Evolutionary conservation across 2,797 vertebrate genomes (phyloP).

Genomic region (Gastrophryne carolinensis): DNA sequence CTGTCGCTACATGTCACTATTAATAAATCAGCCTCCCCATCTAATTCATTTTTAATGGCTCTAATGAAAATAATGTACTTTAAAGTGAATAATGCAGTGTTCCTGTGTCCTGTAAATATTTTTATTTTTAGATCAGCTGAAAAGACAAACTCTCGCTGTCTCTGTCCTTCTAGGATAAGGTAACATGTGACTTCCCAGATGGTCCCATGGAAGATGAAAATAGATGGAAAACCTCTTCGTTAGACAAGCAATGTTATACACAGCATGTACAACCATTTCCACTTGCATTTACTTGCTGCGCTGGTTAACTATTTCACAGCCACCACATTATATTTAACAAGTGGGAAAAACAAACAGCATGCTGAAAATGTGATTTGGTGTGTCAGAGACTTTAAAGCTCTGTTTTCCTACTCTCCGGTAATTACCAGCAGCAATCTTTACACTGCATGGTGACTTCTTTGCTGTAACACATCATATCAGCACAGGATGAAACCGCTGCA

Average conservation of each 20-base stretch:
- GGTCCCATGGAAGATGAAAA: too few relatives aligned
- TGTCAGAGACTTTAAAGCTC: not conserved
- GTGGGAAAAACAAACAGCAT: not conserved
- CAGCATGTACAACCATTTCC: not conserved
- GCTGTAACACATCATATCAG: not conserved
- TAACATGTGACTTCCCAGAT: too few relatives aligned
- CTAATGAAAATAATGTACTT: too few relatives aligned
- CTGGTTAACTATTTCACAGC: not conserved
- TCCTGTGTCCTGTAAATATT: too few relatives aligned
- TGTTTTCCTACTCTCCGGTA: not conserved
- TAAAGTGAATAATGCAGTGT: too few relatives aligned
- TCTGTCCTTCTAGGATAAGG: too few relatives aligned
- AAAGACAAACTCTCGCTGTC: too few relatives aligned
- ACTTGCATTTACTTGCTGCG: not conserved
- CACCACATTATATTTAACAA: not conserved
- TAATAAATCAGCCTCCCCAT: too few relatives aligned
- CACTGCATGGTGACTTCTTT: not conserved
- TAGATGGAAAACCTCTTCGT: not conserved
- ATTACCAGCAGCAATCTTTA: not conserved
- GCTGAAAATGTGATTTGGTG: not conserved
- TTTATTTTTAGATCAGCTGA: too few relatives aligned
- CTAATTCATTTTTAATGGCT: too few relatives aligned
- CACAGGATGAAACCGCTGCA: slow-evolving; percentile 3
- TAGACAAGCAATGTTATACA: not conserved
- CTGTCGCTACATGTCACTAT: too few relatives aligned